Conservation (phyloP, 1,140 invertebrate genomes). For the Drosophila pandora region DNA sequence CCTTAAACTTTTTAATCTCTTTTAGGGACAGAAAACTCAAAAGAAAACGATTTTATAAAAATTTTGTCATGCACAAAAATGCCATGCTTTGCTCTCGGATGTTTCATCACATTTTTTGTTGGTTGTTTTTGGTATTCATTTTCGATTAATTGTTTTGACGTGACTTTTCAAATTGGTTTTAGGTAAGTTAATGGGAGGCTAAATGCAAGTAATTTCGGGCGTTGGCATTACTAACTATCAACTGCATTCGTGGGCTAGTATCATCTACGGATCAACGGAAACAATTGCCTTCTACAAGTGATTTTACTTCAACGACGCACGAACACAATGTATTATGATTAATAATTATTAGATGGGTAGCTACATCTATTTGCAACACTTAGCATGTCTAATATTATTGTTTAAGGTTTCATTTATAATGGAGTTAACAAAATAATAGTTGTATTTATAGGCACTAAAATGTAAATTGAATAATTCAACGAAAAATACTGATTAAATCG, state of each 20-base stretch:
- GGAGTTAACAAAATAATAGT: slow-evolving; percentile 25
- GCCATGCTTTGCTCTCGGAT: slow-evolving; percentile 72
- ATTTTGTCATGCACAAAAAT: slow-evolving; percentile 83
- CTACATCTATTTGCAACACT: slow-evolving; percentile 42
- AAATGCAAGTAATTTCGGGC: slow-evolving; percentile 47
- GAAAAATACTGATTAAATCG: slow-evolving; percentile 38
- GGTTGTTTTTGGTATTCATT: slow-evolving; percentile 14
- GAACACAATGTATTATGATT: slow-evolving; percentile 35
- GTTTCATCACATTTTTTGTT: slow-evolving; percentile 27
- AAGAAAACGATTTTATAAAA: slow-evolving; percentile 16
- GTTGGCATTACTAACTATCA: slow-evolving; percentile 19
- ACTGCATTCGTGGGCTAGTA: slow-evolving; percentile 33
- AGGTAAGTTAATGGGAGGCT: slow-evolving; percentile 33
- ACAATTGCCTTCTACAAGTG: slow-evolving; percentile 24
- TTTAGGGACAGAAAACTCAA: not conserved
- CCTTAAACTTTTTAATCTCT: not conserved
- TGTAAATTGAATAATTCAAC: slow-evolving; percentile 32
- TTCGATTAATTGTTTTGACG: slow-evolving; percentile 21
- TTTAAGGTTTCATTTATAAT: slow-evolving; percentile 3
- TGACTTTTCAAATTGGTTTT: slow-evolving; percentile 51
- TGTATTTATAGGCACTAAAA: slow-evolving; percentile 36
- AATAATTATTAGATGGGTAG: slow-evolving; percentile 26
- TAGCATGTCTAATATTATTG: slow-evolving; percentile 25
- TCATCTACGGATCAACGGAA: slow-evolving; percentile 32
- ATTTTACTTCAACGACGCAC: slow-evolving; percentile 37